Base-by-base conservation (phyloP, 2,888 invertebrate species). In the Eupithecia insigniata region DNA sequence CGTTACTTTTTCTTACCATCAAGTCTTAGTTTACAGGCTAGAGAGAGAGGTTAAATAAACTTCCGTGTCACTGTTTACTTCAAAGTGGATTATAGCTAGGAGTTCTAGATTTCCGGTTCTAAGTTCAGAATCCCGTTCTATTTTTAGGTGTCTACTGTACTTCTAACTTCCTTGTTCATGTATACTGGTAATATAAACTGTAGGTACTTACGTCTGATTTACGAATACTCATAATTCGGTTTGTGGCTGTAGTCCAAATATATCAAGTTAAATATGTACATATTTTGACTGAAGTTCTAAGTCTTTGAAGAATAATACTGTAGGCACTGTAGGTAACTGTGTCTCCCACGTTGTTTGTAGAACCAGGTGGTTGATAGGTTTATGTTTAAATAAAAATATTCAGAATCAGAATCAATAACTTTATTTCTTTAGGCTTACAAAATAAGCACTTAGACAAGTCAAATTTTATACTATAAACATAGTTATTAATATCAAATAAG, bases 1-100 rank as follows among this genome's bases (percentile, higher is more conserved):
- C 75, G 73, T 83, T 80, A 70, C 51, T 73, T 46, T 66, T 66
- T 65, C 46, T 68, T 28, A 7, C 67, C 64, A 73, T 73, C 34
- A 69, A 70, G 60, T 69, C 28, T 30, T 71, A 22, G 36, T 30
- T 30, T 30, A 30, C 3, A 4, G 43, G 10, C n/a, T 22, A 22
- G 51, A 4, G 12, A 10, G 51, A 26, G 26, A 55, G 14, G 55
- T 55, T 55, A 55, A 55, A 26, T 55, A 55, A 55, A 26, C 26
- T 12, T 55, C 55, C 55, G 2, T 26, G 26, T 55, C 14, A 26
- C 55, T 60, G 60, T 60, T 60, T 30, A 60, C 30, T 30, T 55
- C 26, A 55, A 26, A 55, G 26, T 55, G 12, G 55, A 55, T 55
- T 55, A 3, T 55, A 22, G 30, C 18, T 1, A 30, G 7, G 60